Conservation (phyloP, 2,888 invertebrate species). For the Eudasyphora cyanicolor region DNA sequence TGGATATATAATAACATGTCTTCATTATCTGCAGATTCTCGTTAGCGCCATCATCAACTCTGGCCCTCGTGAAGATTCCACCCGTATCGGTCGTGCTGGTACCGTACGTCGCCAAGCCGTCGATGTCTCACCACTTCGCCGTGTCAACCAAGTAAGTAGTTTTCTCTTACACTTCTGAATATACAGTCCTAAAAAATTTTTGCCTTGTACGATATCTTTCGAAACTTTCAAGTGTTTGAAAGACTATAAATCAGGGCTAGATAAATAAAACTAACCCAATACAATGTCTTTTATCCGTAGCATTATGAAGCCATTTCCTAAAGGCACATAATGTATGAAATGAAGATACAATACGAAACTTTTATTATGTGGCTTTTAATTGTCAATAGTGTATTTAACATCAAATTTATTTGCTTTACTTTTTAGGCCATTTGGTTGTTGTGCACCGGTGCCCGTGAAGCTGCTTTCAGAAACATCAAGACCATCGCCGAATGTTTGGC, state of each 20-base stretch:
- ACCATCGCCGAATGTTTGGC: conserved; percentile 99
- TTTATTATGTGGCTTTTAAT: background rate
- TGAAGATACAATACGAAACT: conserved; percentile 71
- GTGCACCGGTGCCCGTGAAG: conserved; percentile 99
- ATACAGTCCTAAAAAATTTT: background rate
- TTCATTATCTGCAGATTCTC: conserved; percentile 83
- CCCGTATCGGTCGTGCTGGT: conserved; percentile 99
- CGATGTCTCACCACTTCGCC: conserved; percentile 97
- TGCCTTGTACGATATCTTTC: conserved; percentile 68
- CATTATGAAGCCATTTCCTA: conserved; percentile 67
- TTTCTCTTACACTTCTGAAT: no score
- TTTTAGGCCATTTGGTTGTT: conserved; percentile 95
- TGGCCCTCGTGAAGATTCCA: conserved; percentile 99
- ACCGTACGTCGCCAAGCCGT: conserved; percentile 99
- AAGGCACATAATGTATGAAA: conserved; percentile 70
- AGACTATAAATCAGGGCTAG: conserved; percentile 70
- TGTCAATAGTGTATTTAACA: no score
- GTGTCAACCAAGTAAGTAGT: conserved; percentile 91
- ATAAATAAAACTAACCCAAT: conserved; percentile 59
- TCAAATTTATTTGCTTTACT: no score
- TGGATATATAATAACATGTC: conserved; percentile 14
- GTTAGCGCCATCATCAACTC: conserved; percentile 99
- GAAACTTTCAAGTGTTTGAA: conserved; percentile 47
- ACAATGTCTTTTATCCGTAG: conserved; percentile 74
- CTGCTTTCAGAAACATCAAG: conserved; percentile 99